phyloP scores from a whole-genome alignment of 92 coral and sea anemone genomes.

The Phenganax subtilis region DNA sequence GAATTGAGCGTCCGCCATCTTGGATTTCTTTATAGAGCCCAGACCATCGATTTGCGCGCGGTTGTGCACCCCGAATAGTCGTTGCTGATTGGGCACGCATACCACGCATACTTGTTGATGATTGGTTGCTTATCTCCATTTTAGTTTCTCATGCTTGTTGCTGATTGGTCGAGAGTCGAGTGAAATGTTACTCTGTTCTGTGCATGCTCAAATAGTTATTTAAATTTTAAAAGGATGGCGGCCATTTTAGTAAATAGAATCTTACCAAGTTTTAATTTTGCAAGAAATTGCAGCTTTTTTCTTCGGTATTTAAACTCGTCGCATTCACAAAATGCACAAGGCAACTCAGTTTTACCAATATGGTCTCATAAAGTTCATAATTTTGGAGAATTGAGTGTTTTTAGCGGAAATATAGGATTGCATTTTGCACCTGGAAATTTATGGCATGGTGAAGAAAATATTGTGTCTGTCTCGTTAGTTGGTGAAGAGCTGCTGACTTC shows the following conservation, averaged over 20 bases:
- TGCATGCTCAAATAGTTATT: too few relatives aligned
- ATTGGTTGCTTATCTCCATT: too few relatives aligned
- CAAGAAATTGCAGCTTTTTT: background rate
- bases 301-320: constrained; percentile 1
- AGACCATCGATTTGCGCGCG: constrained; percentile 24
- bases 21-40: constrained; percentile 28
- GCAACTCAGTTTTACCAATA: background rate
- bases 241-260: background rate
- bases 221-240: background rate
- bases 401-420: constrained; percentile 13
- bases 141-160: too few relatives aligned
- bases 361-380: constrained; percentile 5
- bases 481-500: background rate
- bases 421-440: constrained; percentile 1
- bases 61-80: constrained; percentile 27
- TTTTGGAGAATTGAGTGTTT: constrained; percentile 22
- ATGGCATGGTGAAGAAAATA: background rate
- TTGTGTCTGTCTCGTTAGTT: background rate
- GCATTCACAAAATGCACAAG: background rate
- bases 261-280: background rate
- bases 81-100: background rate
- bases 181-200: too few relatives aligned
- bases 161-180: too few relatives aligned
- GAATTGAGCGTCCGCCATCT: constrained; percentile 84
- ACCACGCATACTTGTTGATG: too few relatives aligned